Base-by-base conservation (phyloP, 2,797 vertebrate species). In the Siniperca undulata region DNA sequence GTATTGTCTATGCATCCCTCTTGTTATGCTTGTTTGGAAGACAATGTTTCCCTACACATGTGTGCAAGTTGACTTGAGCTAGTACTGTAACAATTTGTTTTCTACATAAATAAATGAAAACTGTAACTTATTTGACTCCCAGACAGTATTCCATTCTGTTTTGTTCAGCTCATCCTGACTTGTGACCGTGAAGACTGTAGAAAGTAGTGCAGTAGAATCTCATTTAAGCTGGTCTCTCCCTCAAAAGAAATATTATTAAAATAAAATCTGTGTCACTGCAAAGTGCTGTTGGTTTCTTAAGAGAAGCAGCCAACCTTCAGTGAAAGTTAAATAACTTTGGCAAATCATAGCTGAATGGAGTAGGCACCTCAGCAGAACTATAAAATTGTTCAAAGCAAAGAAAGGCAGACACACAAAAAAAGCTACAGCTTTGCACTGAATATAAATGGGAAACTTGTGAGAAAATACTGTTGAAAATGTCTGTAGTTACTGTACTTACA, bases 171-270 rank as follows among this genome's bases (percentile, higher is more conserved):
- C 74, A n/a, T 60, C 34, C 30, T 46, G n/a, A 67, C 64, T 17
- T 20, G 14, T 20, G 56, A 72, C 36, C 20, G 38, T 7, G 50
- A 64, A n/a, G 30, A 64, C 76, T 56, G 58, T 53, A 67, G 59
- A 82, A 81, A 79, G 66, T 17, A n/a, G 48, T 61, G 58, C 59
- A 44, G 64, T 1, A 38, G 70, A 68, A 36, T 58, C 52, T 74
- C 66, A 52, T 65, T 80, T 59, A 20, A 44, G 55, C 48, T 61
- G 0, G 11, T 76, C 59, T 74, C 62, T 64, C n/a, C 19, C 30
- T 77, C 64, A 66, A 58, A 74, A 81, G 48, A 86, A 67, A 50
- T 70, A 30, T 69, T 64, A 72, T 83, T 82, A 72, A 84, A 86
- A 80, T 77, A 73, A 80, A 70, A 69, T 59, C 24, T 64, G 42